phyloP scores from a whole-genome alignment of 2,888 invertebrate genomes.

The Autographa gamma region DNA sequence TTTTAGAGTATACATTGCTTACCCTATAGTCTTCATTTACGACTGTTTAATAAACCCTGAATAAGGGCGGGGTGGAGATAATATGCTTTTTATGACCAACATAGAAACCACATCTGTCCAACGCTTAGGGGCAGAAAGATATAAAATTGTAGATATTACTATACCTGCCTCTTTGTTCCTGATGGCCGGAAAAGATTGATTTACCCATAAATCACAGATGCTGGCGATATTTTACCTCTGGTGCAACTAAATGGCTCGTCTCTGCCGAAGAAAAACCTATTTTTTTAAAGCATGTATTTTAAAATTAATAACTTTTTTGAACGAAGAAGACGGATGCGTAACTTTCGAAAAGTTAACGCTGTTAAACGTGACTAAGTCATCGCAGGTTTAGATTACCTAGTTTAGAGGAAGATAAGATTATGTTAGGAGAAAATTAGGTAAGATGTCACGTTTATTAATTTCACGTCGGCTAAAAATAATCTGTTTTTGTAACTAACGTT shows the following conservation, averaged over 20 bases:
- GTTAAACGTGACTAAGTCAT: too few species aligned
- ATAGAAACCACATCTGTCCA: slow-evolving; percentile 73
- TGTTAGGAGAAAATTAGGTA: too few species aligned
- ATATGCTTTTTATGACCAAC: slow-evolving; percentile 80
- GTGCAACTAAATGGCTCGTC: neutral
- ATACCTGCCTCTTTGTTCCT: slow-evolving; percentile 17
- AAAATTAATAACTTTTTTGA: neutral
- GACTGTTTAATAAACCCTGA: slow-evolving; percentile 83
- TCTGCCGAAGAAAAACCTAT: neutral
- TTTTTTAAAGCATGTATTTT: neutral
- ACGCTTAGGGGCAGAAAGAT: slow-evolving; percentile 53
- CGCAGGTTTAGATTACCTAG: too few species aligned
- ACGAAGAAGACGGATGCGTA: neutral
- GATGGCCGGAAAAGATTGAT: slow-evolving; percentile 25
- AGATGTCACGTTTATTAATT: too few species aligned
- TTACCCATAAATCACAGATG: slow-evolving; percentile 51
- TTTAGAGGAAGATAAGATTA: too few species aligned
- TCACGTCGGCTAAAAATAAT: too few species aligned
- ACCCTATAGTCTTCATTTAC: slow-evolving; percentile 77
- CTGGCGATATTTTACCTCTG: neutral
- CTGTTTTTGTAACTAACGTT: neutral
- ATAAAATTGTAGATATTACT: slow-evolving; percentile 43
- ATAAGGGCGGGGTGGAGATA: slow-evolving; percentile 66
- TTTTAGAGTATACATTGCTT: slow-evolving; percentile 70
- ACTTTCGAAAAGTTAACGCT: too few species aligned